Evolutionary conservation across 2,113 vertebrate species (phyloP).

Genomic region (Solea senegalensis): DNA sequence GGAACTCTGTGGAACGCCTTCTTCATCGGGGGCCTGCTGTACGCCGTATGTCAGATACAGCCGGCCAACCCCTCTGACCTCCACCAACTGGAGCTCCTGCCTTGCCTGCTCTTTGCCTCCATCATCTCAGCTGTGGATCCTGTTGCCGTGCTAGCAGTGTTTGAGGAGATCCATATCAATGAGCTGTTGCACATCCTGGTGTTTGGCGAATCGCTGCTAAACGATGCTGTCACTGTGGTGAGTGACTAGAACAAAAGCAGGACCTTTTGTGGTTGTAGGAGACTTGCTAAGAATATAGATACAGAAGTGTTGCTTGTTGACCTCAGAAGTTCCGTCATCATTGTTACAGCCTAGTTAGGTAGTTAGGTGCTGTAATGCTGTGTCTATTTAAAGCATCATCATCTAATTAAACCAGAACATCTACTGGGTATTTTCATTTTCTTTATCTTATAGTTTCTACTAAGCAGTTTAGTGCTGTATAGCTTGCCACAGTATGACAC

Average conservation of each 20-base stretch:
- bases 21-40: conserved; percentile 91
- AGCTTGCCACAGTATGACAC: too few relatives aligned
- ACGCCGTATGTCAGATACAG: conserved; percentile 87
- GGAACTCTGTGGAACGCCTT: conserved; percentile 97
- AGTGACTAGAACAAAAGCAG: conserved; percentile 61
- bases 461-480: too few relatives aligned
- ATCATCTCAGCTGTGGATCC: conserved; percentile 97
- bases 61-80: conserved; percentile 64
- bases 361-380: neutral
- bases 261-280: neutral
- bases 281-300: neutral
- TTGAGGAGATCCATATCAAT: conserved; percentile 99
- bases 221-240: conserved; percentile 96
- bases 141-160: conserved; percentile 95
- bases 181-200: conserved; percentile 97
- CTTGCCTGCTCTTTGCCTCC: conserved; percentile 92
- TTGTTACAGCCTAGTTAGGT: neutral
- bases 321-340: neutral
- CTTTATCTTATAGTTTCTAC: too few relatives aligned
- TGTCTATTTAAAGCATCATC: too few relatives aligned
- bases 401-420: too few relatives aligned
- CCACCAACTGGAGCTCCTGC: conserved; percentile 83
- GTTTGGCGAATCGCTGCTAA: conserved; percentile 96
- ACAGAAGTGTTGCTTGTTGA: neutral
- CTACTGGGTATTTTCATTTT: too few relatives aligned